phyloP scores from a whole-genome alignment of 2,888 invertebrate species.

The Abrostola triplasia region DNA sequence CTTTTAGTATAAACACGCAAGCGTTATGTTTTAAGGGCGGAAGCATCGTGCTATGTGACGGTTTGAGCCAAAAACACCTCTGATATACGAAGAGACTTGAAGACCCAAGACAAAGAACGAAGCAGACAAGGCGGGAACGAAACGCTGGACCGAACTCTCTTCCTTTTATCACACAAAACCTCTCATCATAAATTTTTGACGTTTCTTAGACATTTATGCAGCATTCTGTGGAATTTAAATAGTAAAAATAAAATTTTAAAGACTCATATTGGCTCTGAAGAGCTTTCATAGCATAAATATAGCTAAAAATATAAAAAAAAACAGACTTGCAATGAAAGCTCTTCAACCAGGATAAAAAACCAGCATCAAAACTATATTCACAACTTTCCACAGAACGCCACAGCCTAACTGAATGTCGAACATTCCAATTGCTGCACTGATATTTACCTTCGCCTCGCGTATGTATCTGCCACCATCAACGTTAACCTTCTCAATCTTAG shows the following conservation, averaged over 20 bases:
- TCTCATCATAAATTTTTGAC: slow-evolving; percentile 54
- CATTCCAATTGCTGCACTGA: slow-evolving; percentile 49
- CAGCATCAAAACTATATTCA: too few species aligned
- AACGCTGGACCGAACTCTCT: slow-evolving; percentile 78
- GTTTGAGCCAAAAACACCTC: slow-evolving; percentile 61
- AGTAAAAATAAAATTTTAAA: not conserved
- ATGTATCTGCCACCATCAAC: slow-evolving; percentile 98
- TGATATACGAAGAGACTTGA: slow-evolving; percentile 68
- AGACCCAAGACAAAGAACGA: slow-evolving; percentile 68
- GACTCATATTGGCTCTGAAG: not conserved
- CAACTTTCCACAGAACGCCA: slow-evolving; percentile 61
- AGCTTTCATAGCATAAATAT: not conserved
- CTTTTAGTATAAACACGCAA: slow-evolving; percentile 55
- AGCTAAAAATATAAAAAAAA: too few species aligned
- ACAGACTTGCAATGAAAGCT: slow-evolving; percentile 2
- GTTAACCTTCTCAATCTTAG: slow-evolving; percentile 98
- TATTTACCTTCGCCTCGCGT: slow-evolving; percentile 98
- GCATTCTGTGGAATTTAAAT: slow-evolving; percentile 41
- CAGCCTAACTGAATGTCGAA: slow-evolving; percentile 50
- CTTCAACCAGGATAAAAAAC: slow-evolving; percentile 11
- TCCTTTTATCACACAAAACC: slow-evolving; percentile 71
- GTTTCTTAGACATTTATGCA: slow-evolving; percentile 9
- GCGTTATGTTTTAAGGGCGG: slow-evolving; percentile 53
- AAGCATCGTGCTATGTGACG: slow-evolving; percentile 58
- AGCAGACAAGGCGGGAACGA: slow-evolving; percentile 67